A percentile compares a stretch with the other conserved stretches of the same genome.
These are phyloP conservation scores for Bombus haemorrhoidalis DNA, from an alignment of 1,140 invertebrate species.

Conservation along the genomic window DNA sequence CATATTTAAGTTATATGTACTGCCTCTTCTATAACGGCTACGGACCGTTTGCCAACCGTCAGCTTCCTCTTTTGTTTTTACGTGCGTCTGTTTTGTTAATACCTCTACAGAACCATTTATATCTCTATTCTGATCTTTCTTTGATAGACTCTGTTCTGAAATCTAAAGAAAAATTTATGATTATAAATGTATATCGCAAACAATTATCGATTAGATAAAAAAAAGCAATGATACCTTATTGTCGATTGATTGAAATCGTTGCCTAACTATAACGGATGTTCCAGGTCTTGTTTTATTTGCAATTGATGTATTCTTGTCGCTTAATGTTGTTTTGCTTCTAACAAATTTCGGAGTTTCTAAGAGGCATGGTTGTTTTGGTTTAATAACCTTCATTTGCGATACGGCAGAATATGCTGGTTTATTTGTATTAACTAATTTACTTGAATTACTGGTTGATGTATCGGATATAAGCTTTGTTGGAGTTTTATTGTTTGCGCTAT, in stretches of 20 bases:
- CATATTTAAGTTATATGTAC: slow-evolving; percentile 79
- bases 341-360: slow-evolving; percentile 73
- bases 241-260: slow-evolving; percentile 65
- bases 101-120: slow-evolving; percentile 76
- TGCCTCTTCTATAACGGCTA: slow-evolving; percentile 80
- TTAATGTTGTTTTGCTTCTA: slow-evolving; percentile 79
- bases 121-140: slow-evolving; percentile 63
- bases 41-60: slow-evolving; percentile 88
- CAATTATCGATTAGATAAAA: neutral
- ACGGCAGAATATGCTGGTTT: slow-evolving; percentile 81
- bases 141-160: slow-evolving; percentile 48
- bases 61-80: slow-evolving; percentile 72
- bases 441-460: slow-evolving; percentile 51
- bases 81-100: slow-evolving; percentile 62
- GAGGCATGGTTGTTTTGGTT: slow-evolving; percentile 45
- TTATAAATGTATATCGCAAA: slow-evolving; percentile 16
- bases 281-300: slow-evolving; percentile 70
- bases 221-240: slow-evolving; percentile 53
- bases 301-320: slow-evolving; percentile 66
- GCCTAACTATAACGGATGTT: slow-evolving; percentile 71
- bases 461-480: slow-evolving; percentile 56
- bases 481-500: slow-evolving; percentile 72
- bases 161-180: slow-evolving; percentile 53
- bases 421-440: slow-evolving; percentile 32
- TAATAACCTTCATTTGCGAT: slow-evolving; percentile 74